Evolutionary conservation across 30 jellyfish, hydroid and myxozoan genomes (phyloP).

Genomic region (Cassiopea andromeda): DNA sequence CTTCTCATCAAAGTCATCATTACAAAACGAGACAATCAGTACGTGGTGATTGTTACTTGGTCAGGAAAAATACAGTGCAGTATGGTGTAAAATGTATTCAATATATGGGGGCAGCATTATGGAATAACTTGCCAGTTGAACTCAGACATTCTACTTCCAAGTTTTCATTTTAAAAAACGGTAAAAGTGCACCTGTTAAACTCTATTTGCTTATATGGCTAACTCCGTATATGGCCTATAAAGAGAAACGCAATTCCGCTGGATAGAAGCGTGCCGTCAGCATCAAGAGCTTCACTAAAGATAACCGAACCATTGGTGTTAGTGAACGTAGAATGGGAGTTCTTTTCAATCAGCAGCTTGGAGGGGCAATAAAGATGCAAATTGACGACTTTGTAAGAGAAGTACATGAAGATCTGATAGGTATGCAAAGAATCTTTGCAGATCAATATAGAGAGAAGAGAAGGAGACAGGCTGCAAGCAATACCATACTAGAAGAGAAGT

Average conservation of each 20-base stretch:
- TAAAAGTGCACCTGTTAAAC: no score
- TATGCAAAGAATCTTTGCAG: constrained; percentile 47
- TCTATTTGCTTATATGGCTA: no score
- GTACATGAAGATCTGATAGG: constrained; percentile 28
- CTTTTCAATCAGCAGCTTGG: constrained; percentile 25
- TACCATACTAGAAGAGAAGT: constrained; percentile 27
- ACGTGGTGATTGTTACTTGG: no score
- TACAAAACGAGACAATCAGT: no score
- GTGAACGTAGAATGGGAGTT: constrained; percentile 52
- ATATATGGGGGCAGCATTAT: no score
- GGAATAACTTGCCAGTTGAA: no score
- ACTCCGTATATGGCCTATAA: background rate
- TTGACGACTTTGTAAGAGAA: constrained; percentile 29
- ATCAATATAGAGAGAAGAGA: constrained; percentile 2
- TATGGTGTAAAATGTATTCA: no score
- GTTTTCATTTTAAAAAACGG: no score
- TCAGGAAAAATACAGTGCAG: no score
- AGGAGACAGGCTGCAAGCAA: background rate
- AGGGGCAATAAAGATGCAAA: constrained; percentile 18
- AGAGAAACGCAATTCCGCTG: background rate
- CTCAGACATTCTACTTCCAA: no score
- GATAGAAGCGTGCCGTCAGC: constrained; percentile 1
- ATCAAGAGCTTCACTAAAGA: constrained; percentile 5
- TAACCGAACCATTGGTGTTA: constrained; percentile 38
- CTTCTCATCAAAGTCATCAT: no score